These are phyloP conservation scores for Archaeoteleia sp. DNA, from an alignment of 2,888 invertebrate species.

Conservation along the genomic window DNA sequence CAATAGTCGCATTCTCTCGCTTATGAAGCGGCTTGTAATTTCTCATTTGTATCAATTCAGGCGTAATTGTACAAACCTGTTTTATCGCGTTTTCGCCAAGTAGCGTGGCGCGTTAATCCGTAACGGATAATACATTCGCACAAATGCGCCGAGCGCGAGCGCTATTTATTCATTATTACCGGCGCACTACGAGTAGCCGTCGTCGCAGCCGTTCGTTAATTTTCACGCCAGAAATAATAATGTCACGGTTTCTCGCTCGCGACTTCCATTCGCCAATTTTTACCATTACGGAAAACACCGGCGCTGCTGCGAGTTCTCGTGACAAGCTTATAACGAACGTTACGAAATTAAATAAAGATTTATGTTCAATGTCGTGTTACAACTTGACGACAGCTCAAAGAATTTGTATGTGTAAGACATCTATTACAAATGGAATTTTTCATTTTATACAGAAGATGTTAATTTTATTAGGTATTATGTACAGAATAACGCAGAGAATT, in stretches of 20 bases:
- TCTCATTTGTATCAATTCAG: constrained; percentile 22
- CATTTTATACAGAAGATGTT: too few species aligned
- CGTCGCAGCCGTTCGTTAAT: constrained; percentile 32
- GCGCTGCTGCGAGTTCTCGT: constrained; percentile 1
- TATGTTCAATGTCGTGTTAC: constrained; percentile 1
- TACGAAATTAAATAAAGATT: constrained; percentile 6
- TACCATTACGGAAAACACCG: constrained; percentile 9
- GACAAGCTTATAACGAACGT: constrained; percentile 3
- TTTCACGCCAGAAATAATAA: constrained; percentile 35
- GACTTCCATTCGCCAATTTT: constrained; percentile 16
- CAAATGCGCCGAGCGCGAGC: constrained; percentile 5
- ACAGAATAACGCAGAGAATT: too few species aligned
- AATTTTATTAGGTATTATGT: too few species aligned
- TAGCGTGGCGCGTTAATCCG: constrained; percentile 21
- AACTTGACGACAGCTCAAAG: not conserved
- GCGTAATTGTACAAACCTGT: constrained; percentile 25
- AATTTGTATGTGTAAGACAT: not conserved
- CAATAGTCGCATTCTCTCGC: not conserved
- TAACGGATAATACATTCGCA: constrained; percentile 28
- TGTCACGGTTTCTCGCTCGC: constrained; percentile 17
- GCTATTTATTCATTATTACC: constrained; percentile 35
- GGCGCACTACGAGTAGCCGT: constrained; percentile 17
- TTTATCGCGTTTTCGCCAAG: constrained; percentile 16
- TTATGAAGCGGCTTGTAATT: constrained; percentile 2
- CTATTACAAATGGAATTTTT: not conserved